phyloP scores from a whole-genome alignment of 2,888 invertebrate species.

The Bursaphelenchus okinawaensis region DNA sequence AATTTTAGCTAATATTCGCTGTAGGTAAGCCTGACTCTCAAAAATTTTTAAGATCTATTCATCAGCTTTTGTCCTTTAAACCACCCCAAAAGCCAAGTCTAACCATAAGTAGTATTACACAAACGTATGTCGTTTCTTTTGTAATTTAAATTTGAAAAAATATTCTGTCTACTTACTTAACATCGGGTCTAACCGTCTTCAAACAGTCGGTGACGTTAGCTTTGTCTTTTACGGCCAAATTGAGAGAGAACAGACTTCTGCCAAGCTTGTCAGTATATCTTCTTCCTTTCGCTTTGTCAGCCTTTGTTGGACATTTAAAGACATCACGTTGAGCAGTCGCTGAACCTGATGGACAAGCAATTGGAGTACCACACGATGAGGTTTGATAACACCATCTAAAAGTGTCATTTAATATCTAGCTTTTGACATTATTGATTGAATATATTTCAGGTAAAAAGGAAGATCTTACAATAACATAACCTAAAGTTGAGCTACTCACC shows the following conservation, averaged over 20 bases:
- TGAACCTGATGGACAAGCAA: constrained; percentile 49
- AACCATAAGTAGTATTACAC: no score
- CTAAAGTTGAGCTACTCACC: constrained; percentile 30
- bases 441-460: constrained; percentile 2
- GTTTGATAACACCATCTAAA: constrained; percentile 52
- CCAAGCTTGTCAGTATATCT: constrained; percentile 55
- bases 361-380: constrained; percentile 48
- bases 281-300: constrained; percentile 40
- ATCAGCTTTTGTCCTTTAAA: neutral
- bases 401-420: neutral
- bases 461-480: no score
- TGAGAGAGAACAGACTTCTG: constrained; percentile 49
- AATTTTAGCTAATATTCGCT: neutral
- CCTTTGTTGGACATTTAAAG: constrained; percentile 53
- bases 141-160: no score
- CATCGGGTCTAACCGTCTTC: constrained; percentile 49
- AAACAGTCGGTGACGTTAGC: constrained; percentile 46
- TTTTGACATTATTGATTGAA: neutral
- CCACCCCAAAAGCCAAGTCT: no score
- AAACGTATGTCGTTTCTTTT: no score
- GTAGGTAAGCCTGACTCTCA: neutral
- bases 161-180: constrained; percentile 31
- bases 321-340: constrained; percentile 52
- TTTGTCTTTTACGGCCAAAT: constrained; percentile 41
- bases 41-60: neutral